Percentiles rank a stretch among this genome's conserved stretches.
phyloP scores from a whole-genome alignment of 2,113 vertebrate genomes.

The Nothocercus julius region DNA sequence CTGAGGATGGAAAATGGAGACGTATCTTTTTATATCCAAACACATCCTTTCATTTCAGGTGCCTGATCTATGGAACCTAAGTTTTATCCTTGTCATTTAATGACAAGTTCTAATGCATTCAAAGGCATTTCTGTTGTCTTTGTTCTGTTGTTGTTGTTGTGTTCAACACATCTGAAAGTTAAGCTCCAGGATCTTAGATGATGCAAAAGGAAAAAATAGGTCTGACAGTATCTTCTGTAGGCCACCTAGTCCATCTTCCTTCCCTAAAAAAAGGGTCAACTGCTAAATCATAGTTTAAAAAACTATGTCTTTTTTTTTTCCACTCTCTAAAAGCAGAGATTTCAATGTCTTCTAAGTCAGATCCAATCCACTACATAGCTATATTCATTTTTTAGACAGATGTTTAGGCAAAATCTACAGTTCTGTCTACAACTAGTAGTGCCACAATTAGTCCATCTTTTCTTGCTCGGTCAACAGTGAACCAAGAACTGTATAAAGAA shows the following conservation, averaged over 20 bases:
- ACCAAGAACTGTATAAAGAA: neutral
- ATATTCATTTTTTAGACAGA: fast-evolving
- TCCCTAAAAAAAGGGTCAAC: neutral
- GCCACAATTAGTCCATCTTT: neutral
- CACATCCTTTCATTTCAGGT: neutral
- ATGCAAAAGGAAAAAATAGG: neutral
- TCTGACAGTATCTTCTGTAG: slow-evolving; percentile 1
- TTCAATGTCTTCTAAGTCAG: neutral
- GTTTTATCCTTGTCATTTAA: neutral
- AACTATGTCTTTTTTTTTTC: too few species aligned
- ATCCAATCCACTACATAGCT: neutral
- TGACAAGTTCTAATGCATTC: neutral
- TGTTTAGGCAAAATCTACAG: neutral
- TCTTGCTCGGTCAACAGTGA: neutral
- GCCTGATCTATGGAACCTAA: neutral
- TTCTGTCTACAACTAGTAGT: neutral
- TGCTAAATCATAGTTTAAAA: neutral
- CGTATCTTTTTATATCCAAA: neutral
- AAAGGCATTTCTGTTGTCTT: neutral
- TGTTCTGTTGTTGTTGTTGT: neutral
- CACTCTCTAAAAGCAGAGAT: neutral
- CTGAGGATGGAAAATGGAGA: neutral
- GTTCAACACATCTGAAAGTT: neutral
- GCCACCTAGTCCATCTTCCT: neutral
- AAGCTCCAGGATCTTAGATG: neutral